Percentiles rank a stretch among this genome's conserved stretches.
phyloP scores from a whole-genome alignment of 2,113 vertebrate species.

The Danionella cerebrum region DNA sequence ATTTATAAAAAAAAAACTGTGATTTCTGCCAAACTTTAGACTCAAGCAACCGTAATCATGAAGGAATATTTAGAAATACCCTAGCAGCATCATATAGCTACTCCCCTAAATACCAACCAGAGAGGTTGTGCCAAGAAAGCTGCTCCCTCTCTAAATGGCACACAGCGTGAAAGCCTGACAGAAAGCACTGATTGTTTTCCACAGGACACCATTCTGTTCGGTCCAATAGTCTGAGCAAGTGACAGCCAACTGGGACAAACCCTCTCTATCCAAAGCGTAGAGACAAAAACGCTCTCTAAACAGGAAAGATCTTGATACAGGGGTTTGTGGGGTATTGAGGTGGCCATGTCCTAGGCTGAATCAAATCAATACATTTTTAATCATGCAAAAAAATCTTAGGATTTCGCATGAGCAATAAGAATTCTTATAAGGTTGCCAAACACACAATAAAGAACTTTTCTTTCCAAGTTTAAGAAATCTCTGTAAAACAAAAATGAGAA shows the following conservation, averaged over 20 bases:
- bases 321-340: neutral
- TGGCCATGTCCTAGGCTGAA: too few relatives aligned
- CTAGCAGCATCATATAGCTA: neutral
- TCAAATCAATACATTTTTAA: too few relatives aligned
- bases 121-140: neutral
- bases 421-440: too few relatives aligned
- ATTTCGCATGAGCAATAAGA: too few relatives aligned
- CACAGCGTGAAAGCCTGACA: slow-evolving; percentile 6
- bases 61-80: neutral
- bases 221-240: slow-evolving; percentile 10
- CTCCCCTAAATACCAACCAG: neutral
- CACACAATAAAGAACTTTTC: too few relatives aligned
- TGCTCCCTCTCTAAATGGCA: neutral
- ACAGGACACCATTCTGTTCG: slow-evolving; percentile 29
- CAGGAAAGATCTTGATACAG: neutral
- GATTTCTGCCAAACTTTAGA: neutral
- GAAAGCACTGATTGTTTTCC: slow-evolving; percentile 32
- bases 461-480: too few relatives aligned
- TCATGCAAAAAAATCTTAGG: too few relatives aligned
- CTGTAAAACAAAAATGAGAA: too few relatives aligned
- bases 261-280: neutral
- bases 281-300: neutral
- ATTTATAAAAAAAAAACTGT: too few relatives aligned
- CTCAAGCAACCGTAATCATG: neutral
- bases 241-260: slow-evolving; percentile 25